Evolutionary conservation across 2,888 invertebrate species (phyloP), one percentile per base, ranked within the genome.

Genomic region (Dicyrtomina minuta): DNA sequence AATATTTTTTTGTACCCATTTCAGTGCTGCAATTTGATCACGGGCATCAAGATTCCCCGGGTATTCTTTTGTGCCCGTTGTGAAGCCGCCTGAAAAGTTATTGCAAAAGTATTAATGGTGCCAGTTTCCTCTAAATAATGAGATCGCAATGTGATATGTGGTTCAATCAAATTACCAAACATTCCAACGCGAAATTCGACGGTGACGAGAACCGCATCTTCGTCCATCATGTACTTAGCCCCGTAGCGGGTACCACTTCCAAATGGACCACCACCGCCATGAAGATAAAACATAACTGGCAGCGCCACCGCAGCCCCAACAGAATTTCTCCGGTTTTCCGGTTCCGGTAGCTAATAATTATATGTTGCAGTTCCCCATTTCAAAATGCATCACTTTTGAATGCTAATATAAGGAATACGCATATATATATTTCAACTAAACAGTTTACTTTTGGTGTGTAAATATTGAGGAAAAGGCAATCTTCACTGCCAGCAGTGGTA

Each of bases 381-480:
- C n/a, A n/a, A n/a, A n/a, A n/a, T n/a, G n/a, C n/a, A n/a, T n/a
- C n/a, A n/a, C n/a, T n/a, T n/a, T n/a, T n/a, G n/a, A n/a, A n/a
- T n/a, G n/a, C n/a, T n/a, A n/a, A n/a, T n/a, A n/a, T n/a, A n/a
- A n/a, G n/a, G n/a, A n/a, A n/a, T n/a, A n/a, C n/a, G n/a, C n/a
- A n/a, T n/a, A n/a, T n/a, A n/a, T n/a, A n/a, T n/a, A n/a, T n/a
- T n/a, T n/a, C n/a, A n/a, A n/a, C n/a, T n/a, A n/a, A n/a, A n/a
- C n/a, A n/a, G n/a, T n/a, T n/a, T 10, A 72, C 72, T 33, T 70
- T 68, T 41, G 75, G 75, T 41, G 73, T 70, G 60, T 60, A 72
- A 4, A 75, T 61, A 46, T 74, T 74, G 0, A 75, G 1, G 24
- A 60, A 66, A 17, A 75, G 66, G 56, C 75, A 74, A 24, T 74